Evolutionary conservation across 2,113 vertebrate genomes (phyloP), one percentile per base, ranked within the genome.

Genomic region (Halichoerus grypus): DNA sequence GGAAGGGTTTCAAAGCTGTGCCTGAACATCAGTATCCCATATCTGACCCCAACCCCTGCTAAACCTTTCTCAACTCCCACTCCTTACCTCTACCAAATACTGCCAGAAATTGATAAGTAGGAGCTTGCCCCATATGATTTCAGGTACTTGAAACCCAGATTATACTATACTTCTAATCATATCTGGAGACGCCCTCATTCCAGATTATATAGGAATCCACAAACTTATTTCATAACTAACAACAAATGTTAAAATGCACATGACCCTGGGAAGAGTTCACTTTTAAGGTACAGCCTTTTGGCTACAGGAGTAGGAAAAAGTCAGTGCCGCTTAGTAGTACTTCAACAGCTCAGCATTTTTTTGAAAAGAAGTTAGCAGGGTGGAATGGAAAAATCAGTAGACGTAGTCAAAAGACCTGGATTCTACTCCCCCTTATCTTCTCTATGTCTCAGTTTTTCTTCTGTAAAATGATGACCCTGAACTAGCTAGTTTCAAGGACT

Each of bases 241-340:
- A 96, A 94, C 31, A 71, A 96, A 86, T 10, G 55, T 88, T 84
- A 86, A 91, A 82, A 86, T 93, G 65, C 13, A 95, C 91, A 55
- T 91, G 49, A 82, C 69, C 42, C 59, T 84, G 61, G 80, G 51
- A 79, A 91, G 72, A 94, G 36, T 89, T 53, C 19, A 7, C 24
- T 97, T 95, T 89, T 94, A 96, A 94, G 24, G 8, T 33, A 80
- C 0, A 57, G 22, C 3, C 9, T 95, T 91, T 82, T 55, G 31
- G 39, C 26, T 74, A 51, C 12, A 94, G 51, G 18, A 88, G 53
- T 87, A 91, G 91, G 69, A 86, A 97, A 94, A 95, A 79, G 42
- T 71, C 22, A 77, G 13, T 84, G 28, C 19, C 21, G 71, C 15
- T 63, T 76, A 84, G 28, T 46, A 59, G 3, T 39, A 88, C 79